Percentiles rank a stretch among this genome's conserved stretches.
These are phyloP conservation scores for Dicerorhinus sumatrensis DNA, from an alignment of 2,113 vertebrate species.

Conservation along the genomic window DNA sequence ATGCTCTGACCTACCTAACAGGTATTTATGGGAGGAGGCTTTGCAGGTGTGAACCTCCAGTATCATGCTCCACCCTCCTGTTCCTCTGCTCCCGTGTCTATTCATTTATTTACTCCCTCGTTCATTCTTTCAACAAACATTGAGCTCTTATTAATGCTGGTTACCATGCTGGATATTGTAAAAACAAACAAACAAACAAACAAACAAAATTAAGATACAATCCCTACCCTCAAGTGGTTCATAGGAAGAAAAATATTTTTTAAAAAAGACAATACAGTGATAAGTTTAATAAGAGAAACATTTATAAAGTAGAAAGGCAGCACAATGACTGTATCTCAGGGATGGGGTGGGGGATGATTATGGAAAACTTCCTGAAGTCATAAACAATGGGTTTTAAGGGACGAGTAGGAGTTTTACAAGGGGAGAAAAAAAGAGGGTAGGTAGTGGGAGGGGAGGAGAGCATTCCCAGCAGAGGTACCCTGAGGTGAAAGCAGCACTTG, in stretches of 20 bases:
- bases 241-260: not conserved
- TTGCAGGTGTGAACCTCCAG: not conserved
- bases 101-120: not conserved
- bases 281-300: not conserved
- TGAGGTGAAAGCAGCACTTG: not conserved
- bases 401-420: not conserved
- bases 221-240: not conserved
- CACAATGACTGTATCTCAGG: not conserved
- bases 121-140: not conserved
- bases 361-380: not conserved
- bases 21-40: slow-evolving; percentile 84
- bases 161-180: not conserved
- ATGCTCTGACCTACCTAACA: slow-evolving; percentile 95
- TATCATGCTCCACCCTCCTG: not conserved
- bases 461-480: not conserved
- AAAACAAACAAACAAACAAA: not conserved
- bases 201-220: not conserved
- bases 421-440: not conserved
- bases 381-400: not conserved
- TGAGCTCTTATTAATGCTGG: not conserved
- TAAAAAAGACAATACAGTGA: not conserved
- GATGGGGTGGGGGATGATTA: not conserved
- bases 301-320: not conserved
- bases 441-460: not conserved
- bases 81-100: not conserved